Conservation (phyloP, 2,888 invertebrate genomes). For the Phyllotreta cruciferae region DNA sequence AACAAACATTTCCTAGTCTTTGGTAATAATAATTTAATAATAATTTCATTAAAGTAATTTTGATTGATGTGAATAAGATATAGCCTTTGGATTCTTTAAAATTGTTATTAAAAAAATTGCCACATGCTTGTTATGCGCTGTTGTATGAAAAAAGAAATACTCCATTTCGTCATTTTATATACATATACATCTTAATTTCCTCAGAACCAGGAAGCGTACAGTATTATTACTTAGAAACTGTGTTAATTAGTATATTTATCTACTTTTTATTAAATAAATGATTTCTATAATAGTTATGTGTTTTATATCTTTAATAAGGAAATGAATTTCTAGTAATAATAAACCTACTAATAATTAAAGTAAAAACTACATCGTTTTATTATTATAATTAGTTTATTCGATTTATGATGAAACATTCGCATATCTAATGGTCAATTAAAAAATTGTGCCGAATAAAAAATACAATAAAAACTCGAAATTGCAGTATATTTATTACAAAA, state of each 20-base stretch:
- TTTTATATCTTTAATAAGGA: conserved; percentile 24
- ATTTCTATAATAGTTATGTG: conserved; percentile 42
- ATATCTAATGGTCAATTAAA: no score
- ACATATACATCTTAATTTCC: conserved; percentile 44
- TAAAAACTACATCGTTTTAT: neutral
- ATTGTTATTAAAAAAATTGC: conserved; percentile 26
- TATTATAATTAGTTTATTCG: no score
- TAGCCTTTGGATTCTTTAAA: conserved; percentile 20
- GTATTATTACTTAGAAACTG: conserved; percentile 57
- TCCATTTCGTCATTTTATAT: conserved; percentile 38
- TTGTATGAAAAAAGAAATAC: conserved; percentile 33
- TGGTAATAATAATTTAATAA: neutral
- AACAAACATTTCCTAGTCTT: neutral
- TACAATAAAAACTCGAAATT: no score
- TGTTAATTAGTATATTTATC: conserved; percentile 57
- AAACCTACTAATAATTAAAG: conserved; percentile 1
- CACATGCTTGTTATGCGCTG: conserved; percentile 29
- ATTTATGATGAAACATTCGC: no score
- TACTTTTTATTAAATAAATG: conserved; percentile 50
- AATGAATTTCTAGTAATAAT: conserved; percentile 15
- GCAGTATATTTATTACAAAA: no score
- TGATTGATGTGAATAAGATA: conserved; percentile 14
- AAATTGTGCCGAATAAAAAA: no score
- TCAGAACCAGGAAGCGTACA: conserved; percentile 51
- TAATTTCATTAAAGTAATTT: neutral